These are phyloP conservation scores for Holcopasites calliopsidis DNA, from an alignment of 1,140 invertebrate genomes.

Conservation along the genomic window DNA sequence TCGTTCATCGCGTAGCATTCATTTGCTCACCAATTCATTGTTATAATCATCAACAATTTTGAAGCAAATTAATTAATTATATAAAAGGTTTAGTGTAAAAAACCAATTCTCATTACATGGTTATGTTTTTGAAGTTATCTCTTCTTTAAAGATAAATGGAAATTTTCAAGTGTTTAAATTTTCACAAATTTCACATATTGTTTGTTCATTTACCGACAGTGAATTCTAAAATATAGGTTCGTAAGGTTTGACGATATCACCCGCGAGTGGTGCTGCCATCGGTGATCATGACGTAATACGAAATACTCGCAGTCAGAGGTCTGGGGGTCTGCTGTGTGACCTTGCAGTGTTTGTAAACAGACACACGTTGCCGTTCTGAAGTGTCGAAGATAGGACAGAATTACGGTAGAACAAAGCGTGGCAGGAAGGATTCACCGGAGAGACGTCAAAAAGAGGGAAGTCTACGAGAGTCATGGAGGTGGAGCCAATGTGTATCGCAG, in stretches of 20 bases:
- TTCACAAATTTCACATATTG: neutral
- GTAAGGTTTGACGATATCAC: neutral
- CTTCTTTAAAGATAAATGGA: neutral
- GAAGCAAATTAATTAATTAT: neutral
- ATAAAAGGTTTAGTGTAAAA: neutral
- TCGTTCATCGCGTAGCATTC: slow-evolving; percentile 31
- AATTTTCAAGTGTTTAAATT: neutral
- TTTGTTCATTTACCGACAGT: too few species aligned
- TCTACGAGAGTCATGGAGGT: slow-evolving; percentile 65
- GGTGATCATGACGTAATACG: slow-evolving; percentile 67
- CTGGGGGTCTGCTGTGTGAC: slow-evolving; percentile 74
- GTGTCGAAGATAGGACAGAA: slow-evolving; percentile 45
- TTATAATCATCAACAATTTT: neutral
- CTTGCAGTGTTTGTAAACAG: slow-evolving; percentile 80
- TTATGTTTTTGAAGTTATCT: neutral
- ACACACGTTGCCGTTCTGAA: slow-evolving; percentile 73
- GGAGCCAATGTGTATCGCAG: slow-evolving; percentile 71
- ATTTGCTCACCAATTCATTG: neutral
- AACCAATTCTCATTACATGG: neutral
- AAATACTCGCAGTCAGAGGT: slow-evolving; percentile 48
- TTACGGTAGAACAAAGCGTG: slow-evolving; percentile 32
- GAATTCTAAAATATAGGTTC: too few species aligned
- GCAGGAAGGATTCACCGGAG: neutral
- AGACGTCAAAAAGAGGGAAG: neutral
- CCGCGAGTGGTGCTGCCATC: slow-evolving; percentile 38